phyloP scores from a whole-genome alignment of 2,888 invertebrate genomes.

The Pandemis corylana region DNA sequence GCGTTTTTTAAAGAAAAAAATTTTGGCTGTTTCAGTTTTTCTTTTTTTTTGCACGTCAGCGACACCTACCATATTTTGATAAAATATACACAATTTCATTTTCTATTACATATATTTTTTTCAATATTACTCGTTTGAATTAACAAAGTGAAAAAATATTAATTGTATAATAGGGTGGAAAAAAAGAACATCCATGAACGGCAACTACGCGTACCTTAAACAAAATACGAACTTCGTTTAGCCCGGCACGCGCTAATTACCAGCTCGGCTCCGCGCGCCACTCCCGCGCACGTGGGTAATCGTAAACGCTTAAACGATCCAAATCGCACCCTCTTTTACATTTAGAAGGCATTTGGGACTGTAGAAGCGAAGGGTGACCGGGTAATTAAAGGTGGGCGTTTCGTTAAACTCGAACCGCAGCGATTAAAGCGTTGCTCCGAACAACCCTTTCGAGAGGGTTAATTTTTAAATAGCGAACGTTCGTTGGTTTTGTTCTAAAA shows the following conservation, averaged over 20 bases:
- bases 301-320: constrained; percentile 1
- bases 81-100: no score
- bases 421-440: constrained; percentile 9
- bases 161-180: no score
- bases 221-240: background rate
- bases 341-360: constrained; percentile 1
- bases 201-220: no score
- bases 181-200: no score
- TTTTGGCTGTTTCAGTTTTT: no score
- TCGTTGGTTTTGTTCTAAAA: background rate
- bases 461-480: constrained; percentile 1
- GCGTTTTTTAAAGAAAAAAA: no score
- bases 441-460: background rate
- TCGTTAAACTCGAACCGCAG: constrained; percentile 18
- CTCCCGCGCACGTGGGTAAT: constrained; percentile 19
- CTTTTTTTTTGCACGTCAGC: no score
- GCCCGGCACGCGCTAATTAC: constrained; percentile 2
- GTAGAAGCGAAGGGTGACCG: background rate
- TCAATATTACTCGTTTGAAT: no score
- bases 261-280: background rate
- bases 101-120: no score
- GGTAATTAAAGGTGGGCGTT: constrained; percentile 35
- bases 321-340: constrained; percentile 5
- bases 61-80: no score
- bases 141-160: no score